Evolutionary conservation across 2,113 vertebrate species (phyloP).

Genomic region (Plecturocebus donacophilus): DNA sequence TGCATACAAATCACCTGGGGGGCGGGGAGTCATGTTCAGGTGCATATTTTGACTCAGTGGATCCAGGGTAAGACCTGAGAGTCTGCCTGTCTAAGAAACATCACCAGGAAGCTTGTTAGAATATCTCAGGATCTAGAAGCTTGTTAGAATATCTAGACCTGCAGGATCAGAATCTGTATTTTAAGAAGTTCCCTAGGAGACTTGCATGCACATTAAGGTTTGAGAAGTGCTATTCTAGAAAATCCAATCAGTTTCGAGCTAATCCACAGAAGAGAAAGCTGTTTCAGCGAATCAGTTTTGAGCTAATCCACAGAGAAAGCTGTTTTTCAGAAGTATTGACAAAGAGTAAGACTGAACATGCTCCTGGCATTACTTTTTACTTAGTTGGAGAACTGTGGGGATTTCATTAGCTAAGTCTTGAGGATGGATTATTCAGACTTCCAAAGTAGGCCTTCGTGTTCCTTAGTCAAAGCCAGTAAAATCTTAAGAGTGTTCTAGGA

Average conservation of each 20-base stretch:
- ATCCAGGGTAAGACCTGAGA: neutral
- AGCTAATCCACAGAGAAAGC: neutral
- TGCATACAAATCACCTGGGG: neutral
- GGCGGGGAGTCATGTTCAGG: neutral
- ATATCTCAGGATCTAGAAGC: neutral
- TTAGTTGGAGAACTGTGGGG: neutral
- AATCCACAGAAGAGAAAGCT: neutral
- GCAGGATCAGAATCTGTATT: neutral
- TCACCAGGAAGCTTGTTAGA: neutral
- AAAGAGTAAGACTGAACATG: neutral
- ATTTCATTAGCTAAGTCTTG: neutral
- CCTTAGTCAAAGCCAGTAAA: neutral
- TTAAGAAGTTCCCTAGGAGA: neutral
- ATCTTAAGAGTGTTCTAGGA: neutral
- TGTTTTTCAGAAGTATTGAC: neutral
- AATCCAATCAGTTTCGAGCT: neutral
- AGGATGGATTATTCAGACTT: neutral
- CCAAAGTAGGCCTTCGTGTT: neutral
- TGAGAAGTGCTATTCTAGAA: neutral
- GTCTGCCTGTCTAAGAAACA: neutral
- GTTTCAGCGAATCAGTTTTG: neutral
- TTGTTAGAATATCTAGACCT: neutral
- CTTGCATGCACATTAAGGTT: neutral
- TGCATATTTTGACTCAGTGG: neutral
- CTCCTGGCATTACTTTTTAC: neutral